phyloP scores from a whole-genome alignment of 2,797 vertebrate species.

The Alca torda region DNA sequence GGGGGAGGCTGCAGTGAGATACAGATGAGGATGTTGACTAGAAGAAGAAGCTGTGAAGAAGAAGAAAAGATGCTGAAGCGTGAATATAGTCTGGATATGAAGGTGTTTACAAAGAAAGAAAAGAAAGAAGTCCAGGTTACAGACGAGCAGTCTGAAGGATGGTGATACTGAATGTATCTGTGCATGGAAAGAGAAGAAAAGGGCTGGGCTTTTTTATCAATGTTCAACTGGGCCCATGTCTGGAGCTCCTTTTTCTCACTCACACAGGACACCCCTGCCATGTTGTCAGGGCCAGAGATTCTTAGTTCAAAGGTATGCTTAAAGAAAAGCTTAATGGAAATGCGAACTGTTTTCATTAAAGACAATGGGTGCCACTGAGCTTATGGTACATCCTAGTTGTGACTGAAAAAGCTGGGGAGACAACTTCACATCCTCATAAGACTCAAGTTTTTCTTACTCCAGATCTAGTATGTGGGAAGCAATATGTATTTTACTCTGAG shows the following conservation, averaged over 20 bases:
- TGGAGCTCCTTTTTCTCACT: neutral
- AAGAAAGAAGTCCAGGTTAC: neutral
- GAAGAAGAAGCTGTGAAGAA: neutral
- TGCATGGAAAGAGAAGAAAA: neutral
- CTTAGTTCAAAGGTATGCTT: neutral
- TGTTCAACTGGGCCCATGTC: neutral
- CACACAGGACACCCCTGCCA: neutral
- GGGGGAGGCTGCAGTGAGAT: neutral
- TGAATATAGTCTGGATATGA: neutral
- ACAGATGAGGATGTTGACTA: neutral
- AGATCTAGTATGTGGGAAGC: neutral
- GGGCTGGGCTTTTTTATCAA: neutral
- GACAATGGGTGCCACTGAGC: neutral
- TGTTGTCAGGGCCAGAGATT: neutral
- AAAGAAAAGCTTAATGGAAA: neutral
- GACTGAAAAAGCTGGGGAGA: neutral
- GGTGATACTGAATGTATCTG: neutral
- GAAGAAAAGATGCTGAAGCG: neutral
- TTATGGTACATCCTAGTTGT: neutral
- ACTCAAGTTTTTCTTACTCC: neutral
- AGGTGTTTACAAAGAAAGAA: neutral
- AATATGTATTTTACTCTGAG: neutral
- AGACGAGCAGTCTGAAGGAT: neutral
- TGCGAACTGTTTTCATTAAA: neutral
- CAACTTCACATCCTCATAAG: neutral